Base-by-base conservation (phyloP, 2,113 vertebrate genomes). In the Dicrurus megarhynchus region DNA sequence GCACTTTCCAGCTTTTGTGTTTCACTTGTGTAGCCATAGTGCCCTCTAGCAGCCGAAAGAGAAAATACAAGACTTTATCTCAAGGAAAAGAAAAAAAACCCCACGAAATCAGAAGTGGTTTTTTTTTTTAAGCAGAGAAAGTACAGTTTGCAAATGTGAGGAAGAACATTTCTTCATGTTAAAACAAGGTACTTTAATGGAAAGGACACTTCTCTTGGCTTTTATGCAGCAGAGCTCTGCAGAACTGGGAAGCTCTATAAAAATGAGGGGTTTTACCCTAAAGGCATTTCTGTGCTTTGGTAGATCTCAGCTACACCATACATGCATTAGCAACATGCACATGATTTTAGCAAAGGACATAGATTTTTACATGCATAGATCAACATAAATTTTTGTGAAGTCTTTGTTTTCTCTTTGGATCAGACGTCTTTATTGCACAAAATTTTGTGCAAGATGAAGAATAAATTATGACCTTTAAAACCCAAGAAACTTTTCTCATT, bases 41-140 rank as follows among this genome's bases (percentile, higher is more conserved):
- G 97, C 97, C 97, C 95, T 94, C 97, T 96, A 96, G 97, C 91
- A 95, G 37, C 55, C 39, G 4, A 94, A 84, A 46, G 26, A 63
- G 59, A 81, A 95, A 95, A 63, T n/a, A 52, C 84, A 75, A 67
- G 13, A 13, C 16, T 55, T 44, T 33, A 86, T 18, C 47, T 21
- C 7, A 13, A 50, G 4, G 1, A 0, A 20, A 65, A 46, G 53
- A 50, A 47, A 37, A 33, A 57, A 27, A 16, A 35, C 3, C 2
- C 19, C 11, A n/a, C 5, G 4, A 80, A 84, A 89, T 39, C 32
- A 55, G 39, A 70, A 84, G 24, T 8, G 22, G 39, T 39, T 14
- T 46, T 55, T 39, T 14, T 46, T 55, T 60, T 67, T 5, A 53
- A 71, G 33, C 9, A 59, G 27, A 64, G 30, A 74, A 96, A 91